Base-by-base conservation (phyloP, 1,140 invertebrate genomes). In the Scaptomyza montana region DNA sequence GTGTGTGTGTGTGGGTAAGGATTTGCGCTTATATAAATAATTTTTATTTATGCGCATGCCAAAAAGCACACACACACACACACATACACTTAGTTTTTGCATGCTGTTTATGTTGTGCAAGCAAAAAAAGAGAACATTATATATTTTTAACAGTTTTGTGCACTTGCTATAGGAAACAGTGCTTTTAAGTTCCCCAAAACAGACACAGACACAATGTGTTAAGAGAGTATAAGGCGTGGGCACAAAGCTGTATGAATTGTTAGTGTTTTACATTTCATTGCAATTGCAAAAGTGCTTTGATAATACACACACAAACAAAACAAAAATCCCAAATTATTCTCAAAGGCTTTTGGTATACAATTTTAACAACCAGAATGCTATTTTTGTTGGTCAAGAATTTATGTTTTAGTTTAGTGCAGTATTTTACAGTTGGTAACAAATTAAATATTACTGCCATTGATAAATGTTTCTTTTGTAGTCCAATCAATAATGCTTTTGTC, bases 21-120 rank as follows among this genome's bases (percentile, higher is more conserved):
- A 86, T 87, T 87, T 87, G 77, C 69, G 81, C 82, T 87, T 86
- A 75, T 79, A 86, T 80, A 80, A 80, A 80, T 87, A 78, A 69
- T 80, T 67, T 66, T 57, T 78, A 78, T 80, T 70, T 79, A 80
- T 85, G 70, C 76, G 71, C 63, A 74, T 74, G 78, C 68, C 73
- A 80, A 80, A 80, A 80, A 74, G 60, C 78, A 77, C 67, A 62
- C 73, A 43, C 8, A 36, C 67, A 62, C 73, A n/a, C 8, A 36
- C 78, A 77, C 67, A 62, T 67, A 43, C 8, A 36, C 39, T n/a
- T n/a, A 77, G 62, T 63, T 41, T 45, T 19, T 50, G 67, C 50
- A 41, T 72, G 65, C 64, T 54, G 25, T 25, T 45, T 46, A 49
- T 50, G 43, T 50, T 62, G 28, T 62, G 47, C 62, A 72, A 54